Evolutionary conservation across 2,113 vertebrate species (phyloP), one percentile per base, ranked within the genome.

Genomic region (Azemiops feae): DNA sequence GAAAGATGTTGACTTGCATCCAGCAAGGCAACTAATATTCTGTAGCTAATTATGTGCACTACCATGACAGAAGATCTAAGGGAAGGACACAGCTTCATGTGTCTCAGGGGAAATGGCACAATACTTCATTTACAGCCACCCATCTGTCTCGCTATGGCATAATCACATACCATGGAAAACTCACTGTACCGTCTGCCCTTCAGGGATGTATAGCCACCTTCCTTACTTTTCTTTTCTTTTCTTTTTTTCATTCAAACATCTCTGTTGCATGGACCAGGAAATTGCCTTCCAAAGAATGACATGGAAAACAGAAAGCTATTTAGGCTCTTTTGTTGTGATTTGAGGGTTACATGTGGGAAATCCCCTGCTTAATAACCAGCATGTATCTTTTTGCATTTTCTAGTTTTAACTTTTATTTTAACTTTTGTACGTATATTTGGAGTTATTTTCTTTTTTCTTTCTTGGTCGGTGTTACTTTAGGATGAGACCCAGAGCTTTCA

Each of bases 1-100:
- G 95, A 96, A 97, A 94, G 81, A 96, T 90, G 95, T 16, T 94
- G 96, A 95, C 95, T 89, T 94, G 93, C 93, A 96, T 97, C 96
- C 97, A 97, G 97, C 97, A 97, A 96, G 94, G 97, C 94, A 96
- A 96, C 97, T 97, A 98, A 97, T 97, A 97, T 96, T 97, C 97
- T 98, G 97, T 97, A 97, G 97, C 97, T 98, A 98, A 98, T 97
- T 97, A 96, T 94, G 55, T 94, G 93, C 88, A 95, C 91, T 96
- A 96, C 96, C 96, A 97, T 94, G 95, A 94, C 94, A 94, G 94
- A 94, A 96, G 92, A 94, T 93, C 93, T 85, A 95, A 96, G 95
- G 95, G 96, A 96, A 98, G 96, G 96, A 96, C 94, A 81, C 95
- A 94, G 93, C 93, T n/a, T 60, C 94, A 89, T 94, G 95, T 3